A percentile compares a stretch with the other conserved stretches of the same genome.
Evolutionary conservation across 2,888 invertebrate genomes (phyloP).

Genomic region (Pseudoips prasinana): DNA sequence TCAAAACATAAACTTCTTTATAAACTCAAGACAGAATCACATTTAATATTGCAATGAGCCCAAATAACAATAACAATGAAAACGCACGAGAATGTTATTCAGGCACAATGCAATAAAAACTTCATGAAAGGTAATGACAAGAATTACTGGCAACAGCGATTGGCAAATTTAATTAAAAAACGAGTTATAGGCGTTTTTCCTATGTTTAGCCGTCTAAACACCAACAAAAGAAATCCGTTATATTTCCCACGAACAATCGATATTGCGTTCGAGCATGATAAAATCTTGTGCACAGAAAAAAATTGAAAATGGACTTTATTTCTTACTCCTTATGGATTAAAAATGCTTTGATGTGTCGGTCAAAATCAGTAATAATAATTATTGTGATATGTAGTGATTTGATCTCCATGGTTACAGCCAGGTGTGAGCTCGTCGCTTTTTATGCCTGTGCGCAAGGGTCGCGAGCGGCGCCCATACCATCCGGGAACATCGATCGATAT

Average conservation of each 20-base stretch:
- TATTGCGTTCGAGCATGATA: conserved; percentile 49
- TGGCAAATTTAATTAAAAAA: no score
- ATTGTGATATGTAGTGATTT: conserved; percentile 63
- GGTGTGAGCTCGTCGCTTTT: conserved; percentile 64
- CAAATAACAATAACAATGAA: no score
- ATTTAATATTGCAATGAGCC: no score
- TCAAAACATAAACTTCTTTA: no score
- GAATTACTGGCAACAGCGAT: no score
- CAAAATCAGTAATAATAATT: conserved; percentile 4
- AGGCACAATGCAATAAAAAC: no score
- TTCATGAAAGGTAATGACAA: no score
- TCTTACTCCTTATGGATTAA: not conserved
- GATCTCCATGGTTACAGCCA: conserved; percentile 79
- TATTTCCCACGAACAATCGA: conserved; percentile 48
- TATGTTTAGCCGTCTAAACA: no score
- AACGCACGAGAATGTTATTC: no score
- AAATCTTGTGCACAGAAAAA: conserved; percentile 13
- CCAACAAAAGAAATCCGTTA: conserved; percentile 62
- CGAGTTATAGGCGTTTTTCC: no score
- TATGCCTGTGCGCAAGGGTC: conserved; percentile 47
- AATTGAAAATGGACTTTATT: conserved; percentile 21
- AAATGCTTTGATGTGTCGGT: no score
- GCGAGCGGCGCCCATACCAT: conserved; percentile 46
- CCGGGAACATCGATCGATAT: conserved; percentile 30
- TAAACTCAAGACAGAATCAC: no score